Conservation (phyloP, 2,113 vertebrate genomes). For the Protomyctophum bolini region DNA sequence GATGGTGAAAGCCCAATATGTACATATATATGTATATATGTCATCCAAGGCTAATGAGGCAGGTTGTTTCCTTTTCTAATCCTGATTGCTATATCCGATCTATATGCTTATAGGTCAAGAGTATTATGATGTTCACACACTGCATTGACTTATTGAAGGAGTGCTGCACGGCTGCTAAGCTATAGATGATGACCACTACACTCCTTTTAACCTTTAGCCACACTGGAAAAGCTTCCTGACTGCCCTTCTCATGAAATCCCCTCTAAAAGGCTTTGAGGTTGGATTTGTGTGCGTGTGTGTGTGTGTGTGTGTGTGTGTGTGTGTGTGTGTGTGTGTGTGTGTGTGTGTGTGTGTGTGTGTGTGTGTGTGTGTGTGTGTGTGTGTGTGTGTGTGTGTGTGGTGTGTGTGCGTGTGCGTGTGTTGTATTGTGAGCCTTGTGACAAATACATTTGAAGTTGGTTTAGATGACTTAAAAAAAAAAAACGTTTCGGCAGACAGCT, state of each 20-base stretch:
- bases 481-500: no score
- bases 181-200: slow-evolving; percentile 2
- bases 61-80: background rate
- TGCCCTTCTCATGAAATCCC: slow-evolving; percentile 56
- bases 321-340: background rate
- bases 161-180: background rate
- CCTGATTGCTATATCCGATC: background rate
- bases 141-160: background rate
- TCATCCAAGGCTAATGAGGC: no score
- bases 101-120: background rate
- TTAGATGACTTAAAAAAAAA: no score
- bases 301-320: slow-evolving; percentile 10
- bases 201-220: slow-evolving; percentile 32
- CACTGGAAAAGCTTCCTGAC: slow-evolving; percentile 47
- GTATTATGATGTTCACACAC: background rate
- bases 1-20: no score
- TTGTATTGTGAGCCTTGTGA: background rate
- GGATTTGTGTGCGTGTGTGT: slow-evolving; percentile 38
- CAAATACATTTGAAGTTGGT: background rate
- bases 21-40: no score
- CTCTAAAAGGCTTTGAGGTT: slow-evolving; percentile 59
- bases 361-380: slow-evolving; percentile 26
- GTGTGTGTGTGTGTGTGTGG: slow-evolving; percentile 37
- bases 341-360: background rate
- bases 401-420: slow-evolving; percentile 26